Base-by-base conservation (phyloP, 2,113 vertebrate species). In the Muntiacus reevesi region DNA sequence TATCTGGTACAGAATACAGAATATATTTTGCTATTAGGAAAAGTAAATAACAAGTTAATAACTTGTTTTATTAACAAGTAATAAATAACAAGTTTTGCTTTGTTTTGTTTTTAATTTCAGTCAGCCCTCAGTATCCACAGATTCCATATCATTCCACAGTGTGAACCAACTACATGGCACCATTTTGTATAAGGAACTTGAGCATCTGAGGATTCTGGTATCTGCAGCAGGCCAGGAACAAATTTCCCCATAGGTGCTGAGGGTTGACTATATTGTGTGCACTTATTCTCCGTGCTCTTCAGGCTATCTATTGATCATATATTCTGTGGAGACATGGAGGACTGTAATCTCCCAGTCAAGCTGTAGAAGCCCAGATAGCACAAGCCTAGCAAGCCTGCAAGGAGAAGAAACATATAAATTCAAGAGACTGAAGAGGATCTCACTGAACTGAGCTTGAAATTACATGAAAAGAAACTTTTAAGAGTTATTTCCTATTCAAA, bases 391-490 rank as follows among this genome's bases (percentile, higher is more conserved):
- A 50, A 97, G 47, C 3, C 43, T 90, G 23, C 43, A 40, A 89
- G 54, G 78, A 88, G 84, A 94, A 94, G 30, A 2, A 57, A 83
- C 25, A 47, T 25, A 97, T 94, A 95, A 95, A 98, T 96, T 89
- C 25, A 87, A 94, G 78, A 94, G 33, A 96, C 3, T 78, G 21
- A 95, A 86, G 93, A 95, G 81, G 60, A 89, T 94, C 95, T 98
- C 6, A 27, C 57, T 93, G 89, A 89, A 96, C 91, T 88, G 81
- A 96, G 85, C 33, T 85, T 87, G 62, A 89, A 97, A 95, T 87
- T 96, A 86, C 90, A 98, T 93, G 89, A 97, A 98, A 97, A 94
- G 90, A 96, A 95, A 96, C 85, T 95, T 98, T 98, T 96, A 97
- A 96, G 96, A 97, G 78, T 94, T 94, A 98, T 97, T 97, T 98